A percentile compares a stretch with the other conserved stretches of the same genome.
Evolutionary conservation across 2,888 invertebrate species (phyloP).

Genomic region (Trichopoda pennipes): DNA sequence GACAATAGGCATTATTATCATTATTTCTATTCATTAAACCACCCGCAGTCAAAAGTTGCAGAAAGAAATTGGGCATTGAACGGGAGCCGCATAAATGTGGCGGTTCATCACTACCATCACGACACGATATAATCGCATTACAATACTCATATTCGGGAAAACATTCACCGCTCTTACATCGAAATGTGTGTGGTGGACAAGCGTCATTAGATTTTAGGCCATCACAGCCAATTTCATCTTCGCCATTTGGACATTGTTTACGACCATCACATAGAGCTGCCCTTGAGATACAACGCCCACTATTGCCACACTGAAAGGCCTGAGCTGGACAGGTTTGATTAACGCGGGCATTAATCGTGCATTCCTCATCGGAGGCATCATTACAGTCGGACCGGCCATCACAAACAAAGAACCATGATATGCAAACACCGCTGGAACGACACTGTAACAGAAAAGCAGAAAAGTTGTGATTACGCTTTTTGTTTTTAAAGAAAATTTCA

Average conservation of each 20-base stretch:
- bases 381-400: constrained; percentile 90
- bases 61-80: constrained; percentile 79
- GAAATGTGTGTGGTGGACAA: constrained; percentile 91
- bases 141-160: constrained; percentile 95
- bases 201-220: constrained; percentile 82
- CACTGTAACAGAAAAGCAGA: constrained; percentile 83
- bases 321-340: constrained; percentile 85
- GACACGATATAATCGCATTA: constrained; percentile 92
- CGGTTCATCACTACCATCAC: constrained; percentile 94
- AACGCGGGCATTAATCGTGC: constrained; percentile 82
- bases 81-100: constrained; percentile 86
- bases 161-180: constrained; percentile 92
- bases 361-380: constrained; percentile 94
- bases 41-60: constrained; percentile 77
- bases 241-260: constrained; percentile 88
- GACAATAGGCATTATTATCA: constrained; percentile 83
- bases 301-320: constrained; percentile 86
- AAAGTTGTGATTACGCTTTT: too few species aligned
- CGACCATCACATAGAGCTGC: constrained; percentile 91
- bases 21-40: constrained; percentile 73
- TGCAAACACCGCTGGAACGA: constrained; percentile 90
- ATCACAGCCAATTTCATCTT: constrained; percentile 87
- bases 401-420: constrained; percentile 96
- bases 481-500: too few species aligned
- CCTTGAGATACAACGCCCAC: constrained; percentile 88